Base-by-base conservation (phyloP, 2,888 invertebrate genomes). In the Leptopilina syphax region DNA sequence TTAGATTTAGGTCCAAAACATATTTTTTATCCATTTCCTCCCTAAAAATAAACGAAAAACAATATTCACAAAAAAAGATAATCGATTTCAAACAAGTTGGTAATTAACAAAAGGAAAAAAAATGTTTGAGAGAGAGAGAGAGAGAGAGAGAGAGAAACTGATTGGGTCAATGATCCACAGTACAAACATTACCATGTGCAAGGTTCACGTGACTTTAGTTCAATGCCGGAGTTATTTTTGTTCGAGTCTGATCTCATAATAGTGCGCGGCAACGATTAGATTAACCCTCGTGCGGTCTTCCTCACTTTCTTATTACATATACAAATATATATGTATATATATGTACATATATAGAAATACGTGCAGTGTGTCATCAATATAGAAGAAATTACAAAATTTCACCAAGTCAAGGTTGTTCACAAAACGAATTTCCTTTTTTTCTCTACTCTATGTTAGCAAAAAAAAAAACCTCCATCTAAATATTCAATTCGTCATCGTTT, bases 91-190 rank as follows among this genome's bases (percentile, higher is more conserved):
- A 57, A 57, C 5, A 57, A 57, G 57, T 57, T 57, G 57, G 10
- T n/a, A 57, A 57, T 57, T 57, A 13, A 57, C 8, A 13, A n/a
- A 57, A 10, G 12, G 57, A 57, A 10, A 50, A 3, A 50, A 10
- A 50, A 3, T 10, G 12, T 1, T 0, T 0, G 47, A 50, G 50
- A 50, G 50, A 9, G 50, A 50, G 50, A 50, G 50, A 50, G 12
- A 50, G 12, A 50, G 50, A 50, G 50, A 50, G 50, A 50, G 12
- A 50, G 12, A 50, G 50, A 50, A 10, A 50, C 10, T 3, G 70
- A 70, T 27, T 70, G 70, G 54, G 70, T 70, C 70, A 70, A 70
- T 50, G 70, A 70, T 70, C 70, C 8, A 70, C 6, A 70, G 54
- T 70, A 70, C 27, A 70, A 70, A 70, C 54, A 70, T 70, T 54